Evolutionary conservation across 2,113 vertebrate genomes (phyloP).

Genomic region (Spilogale gracilis): DNA sequence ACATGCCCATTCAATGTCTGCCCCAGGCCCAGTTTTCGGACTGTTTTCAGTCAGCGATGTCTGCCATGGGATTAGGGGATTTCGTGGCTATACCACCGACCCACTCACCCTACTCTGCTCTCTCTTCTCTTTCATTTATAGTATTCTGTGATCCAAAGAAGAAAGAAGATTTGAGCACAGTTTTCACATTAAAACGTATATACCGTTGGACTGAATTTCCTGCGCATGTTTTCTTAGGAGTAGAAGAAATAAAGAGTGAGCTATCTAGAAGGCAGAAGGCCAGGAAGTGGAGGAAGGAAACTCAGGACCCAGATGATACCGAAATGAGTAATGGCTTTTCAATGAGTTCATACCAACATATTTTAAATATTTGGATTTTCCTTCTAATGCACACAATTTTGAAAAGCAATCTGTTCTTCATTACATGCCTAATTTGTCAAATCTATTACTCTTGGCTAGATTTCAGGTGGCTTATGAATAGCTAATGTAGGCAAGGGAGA

Average conservation of each 20-base stretch:
- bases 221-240: background rate
- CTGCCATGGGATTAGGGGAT: background rate
- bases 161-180: background rate
- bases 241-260: background rate
- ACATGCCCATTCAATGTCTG: background rate
- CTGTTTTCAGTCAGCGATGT: background rate
- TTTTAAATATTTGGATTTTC: background rate
- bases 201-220: no score
- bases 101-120: background rate
- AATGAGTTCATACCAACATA: background rate
- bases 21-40: background rate
- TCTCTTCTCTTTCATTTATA: background rate
- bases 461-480: background rate
- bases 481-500: background rate
- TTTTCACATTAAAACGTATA: background rate
- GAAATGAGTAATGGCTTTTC: background rate
- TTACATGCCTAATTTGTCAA: background rate
- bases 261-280: background rate
- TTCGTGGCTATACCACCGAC: rapidly evolving
- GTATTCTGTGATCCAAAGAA: background rate
- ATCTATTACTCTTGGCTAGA: background rate
- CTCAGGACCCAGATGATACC: background rate
- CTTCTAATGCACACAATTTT: slow-evolving; percentile 20
- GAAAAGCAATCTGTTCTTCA: background rate
- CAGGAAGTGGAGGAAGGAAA: background rate